Evolutionary conservation across 2,113 vertebrate genomes (phyloP).

Genomic region (Apteryx owenii): DNA sequence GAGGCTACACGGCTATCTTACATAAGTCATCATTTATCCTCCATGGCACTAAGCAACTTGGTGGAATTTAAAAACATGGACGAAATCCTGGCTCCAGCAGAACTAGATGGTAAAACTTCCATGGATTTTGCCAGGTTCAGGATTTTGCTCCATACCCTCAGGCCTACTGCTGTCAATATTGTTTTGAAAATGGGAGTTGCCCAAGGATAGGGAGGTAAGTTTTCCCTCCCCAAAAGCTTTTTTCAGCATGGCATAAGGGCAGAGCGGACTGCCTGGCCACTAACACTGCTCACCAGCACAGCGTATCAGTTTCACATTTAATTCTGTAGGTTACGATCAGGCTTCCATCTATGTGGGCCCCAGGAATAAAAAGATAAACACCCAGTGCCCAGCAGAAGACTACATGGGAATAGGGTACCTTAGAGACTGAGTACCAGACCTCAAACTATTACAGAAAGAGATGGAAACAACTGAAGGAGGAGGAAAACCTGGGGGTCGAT

Average conservation of each 20-base stretch:
- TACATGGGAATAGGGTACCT: neutral
- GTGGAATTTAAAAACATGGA: rapidly evolving
- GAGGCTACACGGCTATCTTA: neutral
- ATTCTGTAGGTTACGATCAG: neutral
- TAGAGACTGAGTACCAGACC: neutral
- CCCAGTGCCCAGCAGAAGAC: neutral
- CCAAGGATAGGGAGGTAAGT: neutral
- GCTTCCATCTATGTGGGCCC: neutral
- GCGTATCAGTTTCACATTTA: rapidly evolving
- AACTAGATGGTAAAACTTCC: neutral
- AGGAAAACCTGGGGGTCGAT: neutral
- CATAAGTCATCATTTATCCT: neutral
- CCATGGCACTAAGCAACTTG: neutral
- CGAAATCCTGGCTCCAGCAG: neutral
- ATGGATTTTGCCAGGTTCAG: neutral
- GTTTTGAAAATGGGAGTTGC: neutral
- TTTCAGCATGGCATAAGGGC: neutral
- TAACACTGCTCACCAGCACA: neutral
- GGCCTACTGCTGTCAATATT: neutral
- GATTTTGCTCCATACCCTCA: neutral
- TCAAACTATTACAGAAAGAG: neutral
- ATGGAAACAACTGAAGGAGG: neutral
- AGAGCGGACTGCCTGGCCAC: neutral
- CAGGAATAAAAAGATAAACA: neutral
- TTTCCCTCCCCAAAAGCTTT: neutral